phyloP scores from a whole-genome alignment of 2,113 vertebrate species.

The Procavia capensis region DNA sequence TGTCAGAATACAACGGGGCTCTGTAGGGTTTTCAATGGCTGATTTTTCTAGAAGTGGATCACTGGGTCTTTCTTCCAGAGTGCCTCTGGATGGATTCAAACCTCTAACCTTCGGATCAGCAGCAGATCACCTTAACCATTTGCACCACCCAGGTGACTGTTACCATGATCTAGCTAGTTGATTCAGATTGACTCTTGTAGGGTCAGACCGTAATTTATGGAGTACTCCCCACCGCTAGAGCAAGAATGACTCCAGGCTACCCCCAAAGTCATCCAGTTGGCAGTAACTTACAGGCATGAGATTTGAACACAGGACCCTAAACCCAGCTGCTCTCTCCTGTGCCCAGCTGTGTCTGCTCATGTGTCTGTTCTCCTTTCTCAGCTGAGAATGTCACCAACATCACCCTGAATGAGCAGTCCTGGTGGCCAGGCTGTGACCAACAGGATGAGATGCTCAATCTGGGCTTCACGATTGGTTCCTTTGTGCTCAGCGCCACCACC shows the following conservation, averaged over 20 bases:
- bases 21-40: background rate
- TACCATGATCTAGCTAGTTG: background rate
- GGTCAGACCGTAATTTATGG: background rate
- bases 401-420: background rate
- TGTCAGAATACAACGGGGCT: background rate
- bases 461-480: conserved; percentile 95
- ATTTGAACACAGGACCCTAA: background rate
- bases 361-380: background rate
- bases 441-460: conserved; percentile 95
- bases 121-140: background rate
- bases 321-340: no score
- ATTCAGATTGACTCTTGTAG: background rate
- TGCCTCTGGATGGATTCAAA: background rate
- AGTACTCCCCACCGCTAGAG: background rate
- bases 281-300: background rate
- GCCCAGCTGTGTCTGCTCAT: background rate
- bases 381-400: conserved; percentile 63
- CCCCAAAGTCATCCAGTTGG: background rate
- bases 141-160: background rate
- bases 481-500: conserved; percentile 94
- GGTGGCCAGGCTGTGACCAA: conserved; percentile 86
- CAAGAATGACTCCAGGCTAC: background rate
- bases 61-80: background rate
- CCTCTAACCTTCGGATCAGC: no score
- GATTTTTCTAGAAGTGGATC: background rate